Evolutionary conservation across 1,140 invertebrate species (phyloP).

Genomic region (Polyergus mexicanus): DNA sequence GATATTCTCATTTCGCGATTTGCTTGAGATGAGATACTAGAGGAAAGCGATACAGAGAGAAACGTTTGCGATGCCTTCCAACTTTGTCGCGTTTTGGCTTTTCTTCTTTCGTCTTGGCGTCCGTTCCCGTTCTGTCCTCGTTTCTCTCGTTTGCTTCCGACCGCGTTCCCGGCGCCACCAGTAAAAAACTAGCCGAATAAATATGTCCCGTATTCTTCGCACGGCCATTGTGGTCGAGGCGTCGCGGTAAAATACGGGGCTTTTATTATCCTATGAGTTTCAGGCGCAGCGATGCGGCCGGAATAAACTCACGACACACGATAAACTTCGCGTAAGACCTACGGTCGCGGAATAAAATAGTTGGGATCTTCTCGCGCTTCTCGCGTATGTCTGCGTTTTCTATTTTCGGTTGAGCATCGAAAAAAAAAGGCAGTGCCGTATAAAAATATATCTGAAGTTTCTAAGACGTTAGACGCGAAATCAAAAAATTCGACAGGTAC

Average conservation of each 20-base stretch:
- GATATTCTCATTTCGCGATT: conserved; percentile 25
- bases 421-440: too few relatives aligned
- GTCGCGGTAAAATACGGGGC: conserved; percentile 75
- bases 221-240: conserved; percentile 75
- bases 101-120: conserved; percentile 32
- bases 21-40: conserved; percentile 13
- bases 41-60: neutral
- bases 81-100: conserved; percentile 49
- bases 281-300: conserved; percentile 66
- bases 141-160: conserved; percentile 44
- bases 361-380: conserved; percentile 58
- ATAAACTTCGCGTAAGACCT: conserved; percentile 64
- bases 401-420: neutral
- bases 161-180: conserved; percentile 25
- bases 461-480: neutral
- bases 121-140: conserved; percentile 40
- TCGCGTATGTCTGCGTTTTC: neutral
- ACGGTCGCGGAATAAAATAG: conserved; percentile 54
- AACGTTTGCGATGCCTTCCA: conserved; percentile 4
- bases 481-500: neutral
- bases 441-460: neutral
- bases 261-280: conserved; percentile 79
- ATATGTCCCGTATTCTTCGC: conserved; percentile 78
- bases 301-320: conserved; percentile 72
- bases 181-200: conserved; percentile 73